Percentiles rank a stretch among this genome's conserved stretches.
These are phyloP conservation scores for Electrona antarctica DNA, from an alignment of 2,113 vertebrate genomes.

Conservation along the genomic window DNA sequence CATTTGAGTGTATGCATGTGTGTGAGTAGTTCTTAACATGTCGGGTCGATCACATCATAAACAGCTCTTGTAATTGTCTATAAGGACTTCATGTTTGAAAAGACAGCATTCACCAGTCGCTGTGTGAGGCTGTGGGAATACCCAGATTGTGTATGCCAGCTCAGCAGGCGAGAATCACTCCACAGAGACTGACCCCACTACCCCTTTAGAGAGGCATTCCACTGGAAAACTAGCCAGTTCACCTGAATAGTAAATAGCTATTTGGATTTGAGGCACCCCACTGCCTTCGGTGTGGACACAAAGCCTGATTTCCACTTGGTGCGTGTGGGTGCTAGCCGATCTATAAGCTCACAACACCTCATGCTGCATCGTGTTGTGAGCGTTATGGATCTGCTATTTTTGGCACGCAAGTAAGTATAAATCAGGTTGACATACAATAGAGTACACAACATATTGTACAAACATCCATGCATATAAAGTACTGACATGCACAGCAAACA, in stretches of 20 bases:
- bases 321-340: too few species aligned
- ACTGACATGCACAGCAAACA: too few species aligned
- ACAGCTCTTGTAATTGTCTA: constrained; percentile 25
- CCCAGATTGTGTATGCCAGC: constrained; percentile 42
- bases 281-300: neutral
- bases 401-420: too few species aligned
- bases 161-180: constrained; percentile 38
- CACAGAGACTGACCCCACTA: constrained; percentile 16
- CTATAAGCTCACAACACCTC: neutral
- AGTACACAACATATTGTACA: too few species aligned
- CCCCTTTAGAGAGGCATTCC: constrained; percentile 46
- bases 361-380: too few species aligned
- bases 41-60: neutral
- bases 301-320: too few species aligned
- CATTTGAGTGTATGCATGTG: constrained; percentile 12
- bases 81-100: constrained; percentile 53
- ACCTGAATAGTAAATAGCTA: constrained; percentile 46
- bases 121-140: constrained; percentile 25
- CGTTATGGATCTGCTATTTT: too few species aligned
- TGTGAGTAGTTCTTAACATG: neutral
- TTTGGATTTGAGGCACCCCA: constrained; percentile 32
- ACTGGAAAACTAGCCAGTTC: constrained; percentile 60
- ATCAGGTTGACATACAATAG: too few species aligned
- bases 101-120: constrained; percentile 45
- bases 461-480: too few species aligned